Conservation (phyloP, 1,140 invertebrate species). For the Aphelenchoides avenae region DNA sequence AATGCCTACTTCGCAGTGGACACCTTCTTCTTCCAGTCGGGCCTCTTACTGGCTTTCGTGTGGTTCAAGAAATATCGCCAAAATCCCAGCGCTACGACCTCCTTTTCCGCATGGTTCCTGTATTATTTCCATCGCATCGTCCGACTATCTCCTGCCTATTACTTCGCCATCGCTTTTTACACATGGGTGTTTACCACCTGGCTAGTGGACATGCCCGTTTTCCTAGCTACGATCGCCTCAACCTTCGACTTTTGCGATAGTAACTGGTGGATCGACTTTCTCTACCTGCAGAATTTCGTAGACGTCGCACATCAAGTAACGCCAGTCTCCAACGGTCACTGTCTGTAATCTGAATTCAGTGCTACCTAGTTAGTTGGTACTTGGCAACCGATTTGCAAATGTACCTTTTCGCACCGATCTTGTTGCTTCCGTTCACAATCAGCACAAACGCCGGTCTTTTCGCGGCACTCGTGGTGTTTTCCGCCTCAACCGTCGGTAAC, state of each 20-base stretch:
- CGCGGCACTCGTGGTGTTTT: slow-evolving; percentile 2
- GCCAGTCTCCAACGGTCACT: no score
- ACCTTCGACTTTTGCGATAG: no score
- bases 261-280: no score
- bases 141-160: no score
- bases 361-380: slow-evolving; percentile 36
- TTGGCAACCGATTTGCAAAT: slow-evolving; percentile 42
- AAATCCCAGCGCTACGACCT: slow-evolving; percentile 21
- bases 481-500: slow-evolving; percentile 22
- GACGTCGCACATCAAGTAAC: neutral
- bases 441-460: slow-evolving; percentile 14
- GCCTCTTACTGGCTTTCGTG: slow-evolving; percentile 27
- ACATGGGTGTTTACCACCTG: no score
- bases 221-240: no score
- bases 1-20: slow-evolving; percentile 40
- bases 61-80: slow-evolving; percentile 34
- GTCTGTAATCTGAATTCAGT: slow-evolving; percentile 25
- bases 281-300: slow-evolving; percentile 16
- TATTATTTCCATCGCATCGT: slow-evolving; percentile 43
- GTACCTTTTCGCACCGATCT: slow-evolving; percentile 34
- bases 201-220: no score
- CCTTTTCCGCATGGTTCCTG: slow-evolving; percentile 27
- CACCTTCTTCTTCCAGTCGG: slow-evolving; percentile 39
- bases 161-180: no score
- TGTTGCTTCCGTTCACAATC: slow-evolving; percentile 35